Evolutionary conservation across 2,113 vertebrate genomes (phyloP), one percentile per base, ranked within the genome.

Genomic region (Peromyscus californicus): DNA sequence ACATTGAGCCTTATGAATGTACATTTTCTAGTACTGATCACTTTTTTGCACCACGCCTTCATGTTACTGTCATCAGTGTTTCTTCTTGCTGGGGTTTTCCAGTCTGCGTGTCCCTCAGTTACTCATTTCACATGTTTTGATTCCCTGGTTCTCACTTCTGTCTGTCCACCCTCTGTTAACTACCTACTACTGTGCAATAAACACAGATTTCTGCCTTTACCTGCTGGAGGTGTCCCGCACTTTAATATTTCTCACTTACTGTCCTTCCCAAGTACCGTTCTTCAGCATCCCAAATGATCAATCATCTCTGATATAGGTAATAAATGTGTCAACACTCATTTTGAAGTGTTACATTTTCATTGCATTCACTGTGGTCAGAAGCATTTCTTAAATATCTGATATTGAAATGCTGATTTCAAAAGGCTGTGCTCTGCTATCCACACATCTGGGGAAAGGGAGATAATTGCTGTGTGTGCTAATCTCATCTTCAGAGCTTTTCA

Each of bases 251-350:
- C 89, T 93, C 91, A 96, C 21, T 48, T 70, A 31, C 36, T 93
- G 54, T 96, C 61, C 51, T 96, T 93, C 72, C 78, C 78, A 91
- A 95, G 93, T 79, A 85, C n/a, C 26, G 61, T 93, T 95, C 90
- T 87, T 91, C 93, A 95, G 54, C 42, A 95, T 91, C 89, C 70
- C 89, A 97, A 96, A 89, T 93, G 91, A 97, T 98, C 97, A 96
- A 61, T 98, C 89, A 96, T 93, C 96, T 96, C 78, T 85, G 54
- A 95, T 95, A 93, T 17, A 80, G 69, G 57, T 94, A 97, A 98
- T 95, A 96, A 96, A 97, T 90, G 72, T 98, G 95, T 96, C 97
- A 97, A 94, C 97, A 96, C 89, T 94, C 89, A 72, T 95, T 96
- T 97, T 76, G 89, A 96, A 87, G 94, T 96, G 97, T 96, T 97